Evolutionary conservation across 2,113 vertebrate genomes (phyloP).

Genomic region (Cettia cetti): DNA sequence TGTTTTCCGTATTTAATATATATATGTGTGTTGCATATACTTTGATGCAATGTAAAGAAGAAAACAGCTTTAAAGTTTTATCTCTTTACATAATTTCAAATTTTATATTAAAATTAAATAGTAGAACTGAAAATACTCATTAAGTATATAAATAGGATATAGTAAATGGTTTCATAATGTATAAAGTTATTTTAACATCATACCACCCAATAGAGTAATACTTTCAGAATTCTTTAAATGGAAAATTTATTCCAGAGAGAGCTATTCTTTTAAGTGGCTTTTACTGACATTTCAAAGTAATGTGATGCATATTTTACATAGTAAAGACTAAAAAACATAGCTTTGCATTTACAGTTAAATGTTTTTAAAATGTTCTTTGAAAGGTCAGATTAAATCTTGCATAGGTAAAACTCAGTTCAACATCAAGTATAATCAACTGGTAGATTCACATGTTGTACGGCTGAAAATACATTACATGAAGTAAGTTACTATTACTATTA

Average conservation of each 20-base stretch:
- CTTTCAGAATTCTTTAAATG: background rate
- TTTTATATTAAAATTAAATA: background rate
- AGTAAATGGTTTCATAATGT: background rate
- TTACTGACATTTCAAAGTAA: background rate
- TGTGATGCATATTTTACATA: background rate
- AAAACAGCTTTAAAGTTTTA: background rate
- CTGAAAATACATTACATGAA: background rate
- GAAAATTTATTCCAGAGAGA: background rate
- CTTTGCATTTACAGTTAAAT: background rate
- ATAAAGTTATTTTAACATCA: background rate
- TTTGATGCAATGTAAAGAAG: background rate
- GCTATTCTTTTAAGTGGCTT: background rate
- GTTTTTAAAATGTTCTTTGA: background rate
- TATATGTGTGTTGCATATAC: background rate
- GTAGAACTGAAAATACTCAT: background rate
- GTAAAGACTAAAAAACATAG: background rate
- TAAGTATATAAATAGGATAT: background rate
- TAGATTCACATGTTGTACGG: background rate
- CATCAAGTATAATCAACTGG: background rate
- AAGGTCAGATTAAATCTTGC: background rate
- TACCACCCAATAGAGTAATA: background rate
- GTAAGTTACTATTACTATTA: slow-evolving; percentile 8
- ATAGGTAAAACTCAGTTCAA: background rate
- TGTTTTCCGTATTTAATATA: background rate
- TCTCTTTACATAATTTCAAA: background rate